Conservation (phyloP, 2,888 invertebrate genomes). For the Mylabris sibirica region DNA sequence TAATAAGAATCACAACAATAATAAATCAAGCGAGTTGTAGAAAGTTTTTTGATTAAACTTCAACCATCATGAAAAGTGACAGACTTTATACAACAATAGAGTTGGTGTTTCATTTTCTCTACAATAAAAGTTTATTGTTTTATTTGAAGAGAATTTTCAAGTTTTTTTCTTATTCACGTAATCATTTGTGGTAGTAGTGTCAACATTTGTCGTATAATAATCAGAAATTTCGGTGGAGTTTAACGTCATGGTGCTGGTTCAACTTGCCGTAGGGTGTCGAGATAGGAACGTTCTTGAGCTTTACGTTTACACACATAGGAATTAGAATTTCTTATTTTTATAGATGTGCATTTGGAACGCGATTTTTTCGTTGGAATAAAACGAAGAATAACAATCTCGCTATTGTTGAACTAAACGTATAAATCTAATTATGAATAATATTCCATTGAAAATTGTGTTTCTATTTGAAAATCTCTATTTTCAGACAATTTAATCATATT, state of each 20-base stretch:
- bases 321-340: constrained; percentile 20
- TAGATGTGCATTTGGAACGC: constrained; percentile 20
- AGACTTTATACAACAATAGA: not conserved
- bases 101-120: not conserved
- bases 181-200: not conserved
- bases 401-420: not conserved
- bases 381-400: not conserved
- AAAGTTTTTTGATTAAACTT: not conserved
- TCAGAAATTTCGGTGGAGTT: constrained; percentile 16
- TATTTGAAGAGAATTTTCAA: not conserved
- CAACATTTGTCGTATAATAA: not conserved
- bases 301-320: not conserved
- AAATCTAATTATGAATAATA: not conserved
- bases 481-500: constrained; percentile 27
- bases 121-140: not conserved
- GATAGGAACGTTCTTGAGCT: not conserved
- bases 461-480: constrained; percentile 28
- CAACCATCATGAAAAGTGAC: not conserved
- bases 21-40: not conserved
- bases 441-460: not conserved
- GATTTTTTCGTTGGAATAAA: not conserved
- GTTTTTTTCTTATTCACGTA: not conserved
- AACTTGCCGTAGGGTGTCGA: constrained; percentile 31
- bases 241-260: constrained; percentile 30
- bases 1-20: not conserved